Evolutionary conservation across 2,113 vertebrate species (phyloP).

Genomic region (Amia ocellicauda): DNA sequence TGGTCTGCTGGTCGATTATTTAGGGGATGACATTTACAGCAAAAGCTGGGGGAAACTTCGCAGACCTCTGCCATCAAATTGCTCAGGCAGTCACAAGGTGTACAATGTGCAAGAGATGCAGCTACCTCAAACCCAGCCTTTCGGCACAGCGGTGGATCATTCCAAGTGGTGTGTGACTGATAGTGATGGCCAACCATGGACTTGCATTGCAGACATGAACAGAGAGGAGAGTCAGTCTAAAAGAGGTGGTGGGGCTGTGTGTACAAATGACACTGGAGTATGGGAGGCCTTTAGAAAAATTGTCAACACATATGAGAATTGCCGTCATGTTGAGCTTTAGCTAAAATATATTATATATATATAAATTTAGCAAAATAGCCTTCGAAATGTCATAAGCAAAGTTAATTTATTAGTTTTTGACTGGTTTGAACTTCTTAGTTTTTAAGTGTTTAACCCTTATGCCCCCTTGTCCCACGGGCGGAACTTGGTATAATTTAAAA

Average conservation of each 20-base stretch:
- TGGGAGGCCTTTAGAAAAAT: conserved; percentile 16
- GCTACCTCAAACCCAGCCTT: fast-evolving
- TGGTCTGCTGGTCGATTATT: conserved; percentile 24
- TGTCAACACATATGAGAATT: background rate
- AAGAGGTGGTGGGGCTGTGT: conserved; percentile 50
- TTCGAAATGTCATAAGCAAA: too few relatives aligned
- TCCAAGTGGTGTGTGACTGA: conserved; percentile 46
- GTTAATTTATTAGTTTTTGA: too few relatives aligned
- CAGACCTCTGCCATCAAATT: conserved; percentile 21
- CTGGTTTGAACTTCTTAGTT: too few relatives aligned
- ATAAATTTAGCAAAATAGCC: too few relatives aligned
- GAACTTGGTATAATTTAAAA: too few relatives aligned
- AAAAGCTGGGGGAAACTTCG: conserved; percentile 44
- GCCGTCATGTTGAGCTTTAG: too few relatives aligned
- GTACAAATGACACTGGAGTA: conserved; percentile 19
- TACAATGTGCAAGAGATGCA: conserved; percentile 32
- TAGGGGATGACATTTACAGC: conserved; percentile 16
- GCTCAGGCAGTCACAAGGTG: conserved; percentile 28
- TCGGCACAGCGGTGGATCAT: conserved; percentile 38
- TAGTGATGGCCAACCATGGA: background rate
- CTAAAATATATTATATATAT: too few relatives aligned
- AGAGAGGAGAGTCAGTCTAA: conserved; percentile 40
- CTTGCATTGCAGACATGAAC: conserved; percentile 52
- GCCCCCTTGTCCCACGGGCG: too few relatives aligned
- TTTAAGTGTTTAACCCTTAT: too few relatives aligned